These are phyloP conservation scores for Bruchidius siliquastri DNA, from an alignment of 2,888 invertebrate species.

Conservation along the genomic window DNA sequence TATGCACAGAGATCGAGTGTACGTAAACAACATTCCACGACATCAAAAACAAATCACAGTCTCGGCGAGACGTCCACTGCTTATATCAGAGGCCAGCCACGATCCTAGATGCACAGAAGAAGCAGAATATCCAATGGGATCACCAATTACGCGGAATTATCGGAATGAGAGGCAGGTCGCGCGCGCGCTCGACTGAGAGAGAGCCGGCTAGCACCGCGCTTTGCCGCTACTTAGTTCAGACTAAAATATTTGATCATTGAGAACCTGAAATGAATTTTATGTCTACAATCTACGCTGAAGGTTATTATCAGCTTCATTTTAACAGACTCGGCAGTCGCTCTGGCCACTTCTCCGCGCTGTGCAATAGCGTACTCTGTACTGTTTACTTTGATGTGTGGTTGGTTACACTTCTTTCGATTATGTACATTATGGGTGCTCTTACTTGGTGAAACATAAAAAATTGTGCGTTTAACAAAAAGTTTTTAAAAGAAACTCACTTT, in stretches of 20 bases:
- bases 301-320: slow-evolving; percentile 39
- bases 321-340: slow-evolving; percentile 10
- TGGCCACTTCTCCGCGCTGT: slow-evolving; percentile 15
- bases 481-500: no score
- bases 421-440: no score
- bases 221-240: slow-evolving; percentile 33
- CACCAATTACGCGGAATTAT: neutral
- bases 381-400: neutral
- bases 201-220: neutral
- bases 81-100: neutral
- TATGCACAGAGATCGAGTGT: neutral
- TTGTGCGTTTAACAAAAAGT: no score
- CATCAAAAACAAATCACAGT: neutral
- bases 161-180: neutral
- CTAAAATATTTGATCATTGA: slow-evolving; percentile 39
- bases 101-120: neutral
- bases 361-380: neutral
- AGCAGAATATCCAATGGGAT: neutral
- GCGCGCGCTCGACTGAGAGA: neutral
- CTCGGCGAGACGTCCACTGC: neutral
- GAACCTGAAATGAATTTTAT: slow-evolving; percentile 40
- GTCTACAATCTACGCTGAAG: slow-evolving; percentile 39
- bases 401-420: neutral
- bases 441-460: no score
- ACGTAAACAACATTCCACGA: neutral